Conservation (phyloP, 2,888 invertebrate genomes). For the Dolomedes plantarius region DNA sequence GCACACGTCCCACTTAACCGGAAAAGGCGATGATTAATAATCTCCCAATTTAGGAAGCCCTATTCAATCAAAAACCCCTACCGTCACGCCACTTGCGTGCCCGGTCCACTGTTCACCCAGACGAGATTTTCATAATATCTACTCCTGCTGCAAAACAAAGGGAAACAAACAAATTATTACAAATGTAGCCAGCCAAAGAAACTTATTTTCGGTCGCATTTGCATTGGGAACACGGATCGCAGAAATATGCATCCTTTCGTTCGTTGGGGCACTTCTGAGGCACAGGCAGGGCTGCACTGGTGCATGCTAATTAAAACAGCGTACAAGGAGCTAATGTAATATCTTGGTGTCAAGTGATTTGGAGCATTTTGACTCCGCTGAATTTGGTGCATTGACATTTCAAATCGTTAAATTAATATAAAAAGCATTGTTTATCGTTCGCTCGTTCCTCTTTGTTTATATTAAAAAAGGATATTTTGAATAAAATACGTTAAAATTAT, state of each 20-base stretch:
- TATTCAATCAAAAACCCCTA: constrained; percentile 9
- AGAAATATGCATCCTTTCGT: background rate
- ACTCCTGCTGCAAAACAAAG: background rate
- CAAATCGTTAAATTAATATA: too few species aligned
- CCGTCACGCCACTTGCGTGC: constrained; percentile 16
- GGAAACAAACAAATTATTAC: constrained; percentile 1
- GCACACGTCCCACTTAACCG: background rate
- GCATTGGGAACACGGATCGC: background rate
- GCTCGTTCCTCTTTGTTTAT: too few species aligned
- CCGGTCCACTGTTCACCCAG: background rate
- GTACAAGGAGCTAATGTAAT: too few species aligned
- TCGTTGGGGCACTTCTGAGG: too few species aligned
- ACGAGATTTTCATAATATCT: background rate
- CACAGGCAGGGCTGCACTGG: too few species aligned
- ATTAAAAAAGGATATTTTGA: too few species aligned
- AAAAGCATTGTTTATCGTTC: too few species aligned
- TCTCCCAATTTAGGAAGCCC: constrained; percentile 1
- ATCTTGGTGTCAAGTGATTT: too few species aligned
- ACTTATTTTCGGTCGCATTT: background rate
- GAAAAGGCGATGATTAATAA: constrained; percentile 18
- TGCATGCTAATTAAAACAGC: too few species aligned
- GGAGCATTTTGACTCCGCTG: too few species aligned
- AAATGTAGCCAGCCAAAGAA: background rate
- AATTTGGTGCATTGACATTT: too few species aligned
- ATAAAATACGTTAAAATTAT: too few species aligned